A percentile compares a stretch with the other conserved stretches of the same genome.
Conservation (phyloP, 2,113 vertebrate species). For the Gasterosteus nipponicus region DNA sequence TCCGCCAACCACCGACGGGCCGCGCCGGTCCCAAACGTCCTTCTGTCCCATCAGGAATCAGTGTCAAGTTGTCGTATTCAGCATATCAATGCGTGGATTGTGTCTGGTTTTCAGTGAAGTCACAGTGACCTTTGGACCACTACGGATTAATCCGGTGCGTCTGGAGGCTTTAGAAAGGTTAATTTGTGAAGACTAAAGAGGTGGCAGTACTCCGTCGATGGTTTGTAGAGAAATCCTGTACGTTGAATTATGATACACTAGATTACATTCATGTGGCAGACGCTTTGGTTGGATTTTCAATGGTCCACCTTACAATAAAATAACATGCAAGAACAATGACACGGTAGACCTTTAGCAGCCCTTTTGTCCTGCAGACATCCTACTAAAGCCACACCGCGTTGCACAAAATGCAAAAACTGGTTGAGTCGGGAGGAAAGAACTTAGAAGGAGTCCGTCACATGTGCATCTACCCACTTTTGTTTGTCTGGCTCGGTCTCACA, state of each 20-base stretch:
- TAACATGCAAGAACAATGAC: not conserved
- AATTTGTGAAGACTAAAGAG: not conserved
- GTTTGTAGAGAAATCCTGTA: not conserved
- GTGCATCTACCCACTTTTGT: not conserved
- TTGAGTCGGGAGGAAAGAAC: not conserved
- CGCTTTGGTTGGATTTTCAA: too few species aligned
- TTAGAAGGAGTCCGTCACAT: conserved; percentile 1
- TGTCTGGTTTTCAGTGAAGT: not conserved
- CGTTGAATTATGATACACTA: not conserved
- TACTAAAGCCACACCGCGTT: conserved; percentile 31
- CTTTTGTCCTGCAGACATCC: not conserved
- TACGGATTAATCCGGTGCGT: not conserved
- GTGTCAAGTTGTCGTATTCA: not conserved
- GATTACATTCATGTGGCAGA: not conserved
- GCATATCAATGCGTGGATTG: not conserved
- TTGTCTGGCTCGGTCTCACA: conserved; percentile 1
- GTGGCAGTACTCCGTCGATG: not conserved
- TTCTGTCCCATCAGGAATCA: not conserved
- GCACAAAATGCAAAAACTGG: not conserved
- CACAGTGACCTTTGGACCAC: not conserved
- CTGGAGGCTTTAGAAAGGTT: not conserved
- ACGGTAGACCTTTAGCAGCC: not conserved
- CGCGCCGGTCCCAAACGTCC: too few species aligned
- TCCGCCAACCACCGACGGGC: not conserved
- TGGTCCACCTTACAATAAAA: not conserved